Base-by-base conservation (phyloP, 2,888 invertebrate species). In the Lasioglossum calceatum region DNA sequence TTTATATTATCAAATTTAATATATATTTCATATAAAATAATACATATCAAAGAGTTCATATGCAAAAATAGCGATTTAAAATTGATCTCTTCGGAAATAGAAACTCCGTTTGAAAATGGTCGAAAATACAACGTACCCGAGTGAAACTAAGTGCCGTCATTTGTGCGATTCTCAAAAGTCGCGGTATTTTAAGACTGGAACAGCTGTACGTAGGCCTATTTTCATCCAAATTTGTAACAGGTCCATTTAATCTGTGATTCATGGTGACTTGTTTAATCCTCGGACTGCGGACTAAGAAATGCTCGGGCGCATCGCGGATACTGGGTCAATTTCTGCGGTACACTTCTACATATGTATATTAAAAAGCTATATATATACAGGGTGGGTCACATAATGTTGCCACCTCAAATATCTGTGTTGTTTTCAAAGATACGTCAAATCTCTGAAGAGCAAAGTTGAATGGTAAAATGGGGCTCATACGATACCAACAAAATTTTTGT, bases 161-260 rank as follows among this genome's bases (percentile, higher is more conserved):
- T 61, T 27, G 58, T 27, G 12, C 58, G n/a, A 61, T 61, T n/a
- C n/a, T 61, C 58, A 61, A 61, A 61, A 61, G n/a, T 61, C 58
- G 0, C 12, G 12, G 4, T 61, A 61, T 61, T 61, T 61, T 61
- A 61, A 61, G 58, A 61, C 27, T 4, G 58, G n/a, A 61, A 61
- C 58, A 61, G 58, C 58, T 61, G 58, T 61, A 61, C 58, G 58
- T 14, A 27, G 27, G 23, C n/a, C 58, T 61, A 61, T 61, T 61
- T 61, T 61, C 58, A 61, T 61, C 58, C 58, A 61, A 61, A 61
- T 61, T 61, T 61, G 58, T 61, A 61, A 61, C 58, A 61, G 58
- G 58, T 61, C 58, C 58, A 61, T 61, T 61, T 61, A 61, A 61
- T 61, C 58, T 61, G 58, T 61, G 58, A 61, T 61, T 61, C 27